A percentile compares a stretch with the other conserved stretches of the same genome.
Conservation (phyloP, 2,888 invertebrate genomes). For the Microdon myrmicae region DNA sequence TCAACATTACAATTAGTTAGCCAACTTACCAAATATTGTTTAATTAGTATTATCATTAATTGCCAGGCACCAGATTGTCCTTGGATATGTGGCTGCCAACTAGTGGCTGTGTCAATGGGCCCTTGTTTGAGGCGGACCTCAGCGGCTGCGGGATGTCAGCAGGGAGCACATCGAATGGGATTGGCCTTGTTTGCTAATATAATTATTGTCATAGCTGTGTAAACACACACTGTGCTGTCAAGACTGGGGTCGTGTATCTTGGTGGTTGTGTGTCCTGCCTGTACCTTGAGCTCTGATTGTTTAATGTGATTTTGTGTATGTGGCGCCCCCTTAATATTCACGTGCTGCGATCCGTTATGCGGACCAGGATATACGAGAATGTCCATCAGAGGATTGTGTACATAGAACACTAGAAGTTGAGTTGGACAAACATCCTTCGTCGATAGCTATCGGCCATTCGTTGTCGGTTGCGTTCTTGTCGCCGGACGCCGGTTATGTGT, state of each 20-base stretch:
- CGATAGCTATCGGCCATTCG: conserved; percentile 43
- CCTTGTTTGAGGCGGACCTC: conserved; percentile 18
- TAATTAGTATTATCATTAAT: conserved; percentile 57
- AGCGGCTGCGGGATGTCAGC: conserved; percentile 3
- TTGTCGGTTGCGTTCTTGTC: conserved; percentile 9
- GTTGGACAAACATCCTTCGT: conserved; percentile 46
- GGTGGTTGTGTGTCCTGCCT: conserved; percentile 18
- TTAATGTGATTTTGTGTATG: conserved; percentile 49
- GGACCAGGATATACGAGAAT: conserved; percentile 1
- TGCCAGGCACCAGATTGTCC: conserved; percentile 33
- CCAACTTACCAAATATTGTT: conserved; percentile 54
- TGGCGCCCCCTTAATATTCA: conserved; percentile 18
- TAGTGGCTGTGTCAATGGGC: not conserved
- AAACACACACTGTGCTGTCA: conserved; percentile 35
- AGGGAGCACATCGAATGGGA: conserved; percentile 43
- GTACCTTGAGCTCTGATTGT: conserved; percentile 51
- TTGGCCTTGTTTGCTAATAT: conserved; percentile 55
- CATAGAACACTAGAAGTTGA: conserved; percentile 26
- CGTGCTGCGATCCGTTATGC: conserved; percentile 15
- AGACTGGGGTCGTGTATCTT: conserved; percentile 24
- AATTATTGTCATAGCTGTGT: conserved; percentile 56
- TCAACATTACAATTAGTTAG: conserved; percentile 54
- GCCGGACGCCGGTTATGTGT: conserved; percentile 30
- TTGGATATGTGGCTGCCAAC: not conserved
- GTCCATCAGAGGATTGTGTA: not conserved